Evolutionary conservation across 2,113 vertebrate genomes (phyloP).

Genomic region (Sebastes fasciatus): DNA sequence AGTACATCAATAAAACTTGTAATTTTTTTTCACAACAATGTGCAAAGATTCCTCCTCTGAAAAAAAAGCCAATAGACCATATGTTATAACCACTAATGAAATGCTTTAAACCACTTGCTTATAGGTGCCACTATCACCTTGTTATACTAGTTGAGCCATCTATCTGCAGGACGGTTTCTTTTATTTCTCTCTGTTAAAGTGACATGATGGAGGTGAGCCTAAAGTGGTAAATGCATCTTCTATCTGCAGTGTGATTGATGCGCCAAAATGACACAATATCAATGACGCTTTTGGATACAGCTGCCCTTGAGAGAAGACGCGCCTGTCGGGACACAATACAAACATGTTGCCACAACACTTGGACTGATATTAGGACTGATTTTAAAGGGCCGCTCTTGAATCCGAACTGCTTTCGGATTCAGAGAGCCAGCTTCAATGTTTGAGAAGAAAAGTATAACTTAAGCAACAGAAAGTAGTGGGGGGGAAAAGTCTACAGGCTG

Average conservation of each 20-base stretch:
- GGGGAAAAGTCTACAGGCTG: background rate
- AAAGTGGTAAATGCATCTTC: background rate
- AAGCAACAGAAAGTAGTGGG: background rate
- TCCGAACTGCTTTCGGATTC: background rate
- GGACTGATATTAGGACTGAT: background rate
- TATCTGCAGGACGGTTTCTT: background rate
- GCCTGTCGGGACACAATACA: conserved; percentile 4
- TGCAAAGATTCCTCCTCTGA: background rate
- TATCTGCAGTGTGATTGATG: conserved; percentile 8
- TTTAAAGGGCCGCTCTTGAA: background rate
- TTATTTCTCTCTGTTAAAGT: background rate
- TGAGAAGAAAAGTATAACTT: background rate
- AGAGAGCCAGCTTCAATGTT: background rate
- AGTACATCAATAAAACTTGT: background rate
- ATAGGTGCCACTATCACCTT: background rate
- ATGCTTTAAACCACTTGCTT: background rate
- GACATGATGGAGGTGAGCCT: background rate
- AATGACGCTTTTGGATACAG: background rate
- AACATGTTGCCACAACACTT: background rate
- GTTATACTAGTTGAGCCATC: background rate
- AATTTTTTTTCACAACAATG: background rate
- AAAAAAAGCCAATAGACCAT: background rate
- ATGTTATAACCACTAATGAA: too few species aligned
- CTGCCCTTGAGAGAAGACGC: conserved; percentile 5
- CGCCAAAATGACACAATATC: background rate